These are phyloP conservation scores for Scaptomyza hsui DNA, from an alignment of 1,140 invertebrate species.

Conservation along the genomic window DNA sequence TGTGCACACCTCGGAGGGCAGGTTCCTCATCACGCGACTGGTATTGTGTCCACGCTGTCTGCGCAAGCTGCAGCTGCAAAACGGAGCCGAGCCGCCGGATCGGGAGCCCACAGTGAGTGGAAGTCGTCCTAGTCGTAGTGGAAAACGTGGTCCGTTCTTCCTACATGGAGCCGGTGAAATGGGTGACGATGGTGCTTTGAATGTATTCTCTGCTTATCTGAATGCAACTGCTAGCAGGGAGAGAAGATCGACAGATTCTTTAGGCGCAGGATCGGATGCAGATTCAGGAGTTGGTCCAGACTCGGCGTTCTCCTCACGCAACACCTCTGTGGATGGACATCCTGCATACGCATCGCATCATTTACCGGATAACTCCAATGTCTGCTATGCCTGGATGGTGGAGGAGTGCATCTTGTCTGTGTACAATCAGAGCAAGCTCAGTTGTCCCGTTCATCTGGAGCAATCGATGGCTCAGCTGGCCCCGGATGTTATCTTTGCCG, in stretches of 20 bases:
- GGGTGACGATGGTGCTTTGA: constrained; percentile 67
- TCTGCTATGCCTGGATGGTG: constrained; percentile 92
- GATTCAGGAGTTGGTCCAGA: constrained; percentile 87
- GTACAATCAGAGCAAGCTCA: constrained; percentile 86
- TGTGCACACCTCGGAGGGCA: constrained; percentile 98
- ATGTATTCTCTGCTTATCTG: constrained; percentile 77
- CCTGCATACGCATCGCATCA: constrained; percentile 84
- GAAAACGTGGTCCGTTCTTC: constrained; percentile 55
- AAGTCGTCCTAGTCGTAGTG: constrained; percentile 58
- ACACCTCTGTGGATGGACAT: constrained; percentile 92
- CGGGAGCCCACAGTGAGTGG: constrained; percentile 63
- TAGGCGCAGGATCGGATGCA: constrained; percentile 85
- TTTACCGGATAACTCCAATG: constrained; percentile 73
- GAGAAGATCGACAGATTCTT: constrained; percentile 72
- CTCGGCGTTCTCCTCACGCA: constrained; percentile 88
- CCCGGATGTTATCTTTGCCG: constrained; percentile 93
- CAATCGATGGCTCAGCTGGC: constrained; percentile 88
- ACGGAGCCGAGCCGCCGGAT: constrained; percentile 63
- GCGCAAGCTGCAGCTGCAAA: constrained; percentile 63
- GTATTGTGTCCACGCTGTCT: constrained; percentile 96
- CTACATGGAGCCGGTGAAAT: constrained; percentile 62
- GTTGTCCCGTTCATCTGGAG: constrained; percentile 88
- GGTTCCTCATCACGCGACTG: constrained; percentile 96
- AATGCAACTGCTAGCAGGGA: constrained; percentile 75
- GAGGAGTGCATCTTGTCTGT: constrained; percentile 97